A percentile compares a stretch with the other conserved stretches of the same genome.
Evolutionary conservation across 2,797 vertebrate genomes (phyloP).

Genomic region (Halcyon leucocephala): DNA sequence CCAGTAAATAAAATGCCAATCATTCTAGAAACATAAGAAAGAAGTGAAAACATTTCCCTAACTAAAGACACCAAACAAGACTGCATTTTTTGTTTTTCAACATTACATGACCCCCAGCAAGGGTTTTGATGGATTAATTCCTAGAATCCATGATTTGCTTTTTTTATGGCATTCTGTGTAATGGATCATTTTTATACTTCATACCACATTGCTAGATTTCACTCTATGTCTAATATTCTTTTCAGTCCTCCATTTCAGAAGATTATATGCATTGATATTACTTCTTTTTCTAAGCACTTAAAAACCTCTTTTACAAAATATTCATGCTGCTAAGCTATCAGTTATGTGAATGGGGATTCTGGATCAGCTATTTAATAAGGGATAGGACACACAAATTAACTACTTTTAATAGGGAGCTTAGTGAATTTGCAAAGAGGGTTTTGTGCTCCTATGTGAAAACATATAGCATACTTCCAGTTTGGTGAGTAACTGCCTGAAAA

Average conservation of each 20-base stretch:
- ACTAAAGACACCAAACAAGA: neutral
- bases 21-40: neutral
- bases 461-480: neutral
- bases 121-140: conserved; percentile 54
- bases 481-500: neutral
- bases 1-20: neutral
- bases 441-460: neutral
- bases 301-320: conserved; percentile 39
- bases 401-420: neutral
- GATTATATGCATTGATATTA: neutral
- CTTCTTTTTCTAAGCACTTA: conserved; percentile 31
- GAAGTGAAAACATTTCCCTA: neutral
- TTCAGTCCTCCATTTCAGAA: neutral
- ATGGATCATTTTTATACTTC: conserved; percentile 25
- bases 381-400: neutral
- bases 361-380: conserved; percentile 1
- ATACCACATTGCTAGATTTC: conserved; percentile 44
- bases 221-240: neutral
- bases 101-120: neutral
- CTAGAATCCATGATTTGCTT: conserved; percentile 21
- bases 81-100: neutral
- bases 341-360: neutral
- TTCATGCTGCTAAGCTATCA: neutral
- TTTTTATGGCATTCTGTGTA: neutral
- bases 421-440: neutral